Percentiles rank a stretch among this genome's conserved stretches.
Evolutionary conservation across 2,113 vertebrate species (phyloP).

Genomic region (Eolophus roseicapilla): DNA sequence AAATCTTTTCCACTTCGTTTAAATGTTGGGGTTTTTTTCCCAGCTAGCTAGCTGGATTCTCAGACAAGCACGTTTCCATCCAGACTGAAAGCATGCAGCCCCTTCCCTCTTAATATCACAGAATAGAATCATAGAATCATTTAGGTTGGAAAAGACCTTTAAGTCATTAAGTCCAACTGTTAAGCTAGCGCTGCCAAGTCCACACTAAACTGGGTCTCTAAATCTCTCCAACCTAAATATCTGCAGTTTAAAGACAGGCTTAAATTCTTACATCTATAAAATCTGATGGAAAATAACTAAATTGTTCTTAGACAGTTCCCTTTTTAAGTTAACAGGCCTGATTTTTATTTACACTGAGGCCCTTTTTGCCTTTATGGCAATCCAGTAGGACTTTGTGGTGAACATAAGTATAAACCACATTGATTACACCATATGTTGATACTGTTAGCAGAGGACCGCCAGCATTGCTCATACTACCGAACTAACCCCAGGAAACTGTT

Average conservation of each 20-base stretch:
- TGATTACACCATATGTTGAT: not conserved
- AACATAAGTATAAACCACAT: not conserved
- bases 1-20: not conserved
- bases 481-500: not conserved
- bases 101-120: not conserved
- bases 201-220: not conserved
- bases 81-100: not conserved
- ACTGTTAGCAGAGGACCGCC: not conserved
- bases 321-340: not conserved
- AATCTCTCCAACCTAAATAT: not conserved
- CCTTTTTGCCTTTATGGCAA: not conserved
- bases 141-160: not conserved
- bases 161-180: not conserved
- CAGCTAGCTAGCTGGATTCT: not conserved
- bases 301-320: not conserved
- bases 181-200: not conserved
- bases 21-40: not conserved
- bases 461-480: fast-evolving
- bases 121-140: not conserved
- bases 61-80: not conserved
- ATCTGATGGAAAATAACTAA: not conserved
- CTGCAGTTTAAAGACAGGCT: not conserved
- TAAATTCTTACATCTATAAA: not conserved
- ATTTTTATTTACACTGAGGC: not conserved
- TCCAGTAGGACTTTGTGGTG: not conserved